Base-by-base conservation (phyloP, 2,888 invertebrate genomes). In the Hyles lineata region DNA sequence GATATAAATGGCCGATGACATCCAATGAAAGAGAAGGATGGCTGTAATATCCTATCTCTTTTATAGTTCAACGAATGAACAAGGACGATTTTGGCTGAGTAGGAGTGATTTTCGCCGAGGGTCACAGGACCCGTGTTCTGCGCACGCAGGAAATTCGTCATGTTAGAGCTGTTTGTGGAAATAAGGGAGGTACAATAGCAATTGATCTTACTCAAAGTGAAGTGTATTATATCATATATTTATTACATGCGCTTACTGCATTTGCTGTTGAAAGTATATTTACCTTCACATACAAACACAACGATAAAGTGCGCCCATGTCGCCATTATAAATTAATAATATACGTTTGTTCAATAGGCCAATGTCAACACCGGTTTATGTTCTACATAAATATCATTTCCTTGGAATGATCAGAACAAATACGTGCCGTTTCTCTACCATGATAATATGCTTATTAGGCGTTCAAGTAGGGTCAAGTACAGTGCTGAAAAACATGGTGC, bases 1-100 rank as follows among this genome's bases (percentile, higher is more conserved):
- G 83, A 85, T 87, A 89, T 87, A 86, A 87, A 89, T 90, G 92
- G 91, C 86, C 92, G 88, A 91, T 91, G 92, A 91, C 92, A 89
- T 87, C 87, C 89, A 85, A 85, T 79, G 80, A 84, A 72, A 78
- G 86, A 89, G 79, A 84, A 80, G 80, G 87, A 88, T 74, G 76
- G 81, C 70, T 74, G 73, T 71, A 76, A 79, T 80, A 84, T 80
- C 80, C 75, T 72, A 74, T 77, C 78, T 77, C 75, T 81, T 85
- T 82, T 83, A 76, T 77, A 74, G 75, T 77, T 78, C 74, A 76
- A 77, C 78, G 76, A 79, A 67, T 67, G 78, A 78, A 78, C 79
- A 76, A 79, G 77, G 81, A 79, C 83, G 82, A 85, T 79, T 81
- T 78, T 80, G 80, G 76, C 75, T 85, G 88, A 85, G 80, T 78